A percentile compares a stretch with the other conserved stretches of the same genome.
Conservation (phyloP, 2,888 invertebrate species). For the Amphipyra tragopoginis region DNA sequence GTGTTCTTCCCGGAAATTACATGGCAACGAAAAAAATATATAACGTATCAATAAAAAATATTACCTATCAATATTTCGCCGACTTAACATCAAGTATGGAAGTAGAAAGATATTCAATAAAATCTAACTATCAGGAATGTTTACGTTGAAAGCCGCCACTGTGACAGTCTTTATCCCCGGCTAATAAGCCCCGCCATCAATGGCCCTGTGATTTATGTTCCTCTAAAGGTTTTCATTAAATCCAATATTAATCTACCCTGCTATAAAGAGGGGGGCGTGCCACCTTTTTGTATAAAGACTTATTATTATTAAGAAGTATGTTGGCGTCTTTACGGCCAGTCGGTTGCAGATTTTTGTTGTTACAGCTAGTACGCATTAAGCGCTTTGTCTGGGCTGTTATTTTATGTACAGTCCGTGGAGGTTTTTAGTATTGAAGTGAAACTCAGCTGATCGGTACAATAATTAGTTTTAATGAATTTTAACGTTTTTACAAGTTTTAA, state of each 20-base stretch:
- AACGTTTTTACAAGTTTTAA: too few species aligned
- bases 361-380: too few species aligned
- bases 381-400: too few species aligned
- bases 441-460: too few species aligned
- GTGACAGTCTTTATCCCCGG: slow-evolving; percentile 56
- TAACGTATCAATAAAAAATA: too few species aligned
- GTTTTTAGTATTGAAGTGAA: too few species aligned
- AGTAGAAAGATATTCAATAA: slow-evolving; percentile 49
- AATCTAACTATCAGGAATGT: slow-evolving; percentile 67
- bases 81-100: background rate
- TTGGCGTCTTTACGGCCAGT: slow-evolving; percentile 1
- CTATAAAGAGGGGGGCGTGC: slow-evolving; percentile 27
- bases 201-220: slow-evolving; percentile 64
- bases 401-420: too few species aligned
- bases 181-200: slow-evolving; percentile 69
- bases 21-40: too few species aligned
- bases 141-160: slow-evolving; percentile 61
- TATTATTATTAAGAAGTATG: slow-evolving; percentile 37
- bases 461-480: too few species aligned
- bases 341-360: too few species aligned
- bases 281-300: slow-evolving; percentile 44
- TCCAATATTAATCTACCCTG: slow-evolving; percentile 57
- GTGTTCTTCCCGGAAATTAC: too few species aligned
- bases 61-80: background rate
- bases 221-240: slow-evolving; percentile 69